A percentile compares a stretch with the other conserved stretches of the same genome.
Conservation (phyloP, 2,113 vertebrate species). For the Melanostigma gelatinosum region DNA sequence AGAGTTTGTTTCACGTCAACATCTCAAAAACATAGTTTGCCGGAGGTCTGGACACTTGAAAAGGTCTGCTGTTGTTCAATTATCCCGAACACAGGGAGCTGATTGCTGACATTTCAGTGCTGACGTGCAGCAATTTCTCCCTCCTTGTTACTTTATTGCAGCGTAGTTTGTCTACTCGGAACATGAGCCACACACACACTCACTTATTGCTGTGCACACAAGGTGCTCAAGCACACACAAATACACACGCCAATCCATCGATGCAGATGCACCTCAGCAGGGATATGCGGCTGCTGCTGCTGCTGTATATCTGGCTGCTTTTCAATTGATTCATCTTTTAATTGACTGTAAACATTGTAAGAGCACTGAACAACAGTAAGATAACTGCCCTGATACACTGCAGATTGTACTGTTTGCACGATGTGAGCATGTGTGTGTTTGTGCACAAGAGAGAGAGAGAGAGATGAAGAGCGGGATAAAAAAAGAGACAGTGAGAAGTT, state of each 20-base stretch:
- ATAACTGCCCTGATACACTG: neutral
- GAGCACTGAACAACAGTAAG: neutral
- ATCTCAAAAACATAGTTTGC: neutral
- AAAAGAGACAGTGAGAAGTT: neutral
- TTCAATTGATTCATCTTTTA: slow-evolving; percentile 35
- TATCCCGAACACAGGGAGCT: neutral
- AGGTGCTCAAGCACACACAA: neutral
- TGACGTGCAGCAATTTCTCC: slow-evolving; percentile 16
- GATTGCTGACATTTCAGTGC: slow-evolving; percentile 37
- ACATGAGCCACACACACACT: neutral
- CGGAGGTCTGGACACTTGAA: slow-evolving; percentile 11
- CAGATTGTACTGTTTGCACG: slow-evolving; percentile 5
- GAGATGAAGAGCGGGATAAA: neutral
- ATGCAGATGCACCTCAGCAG: slow-evolving; percentile 1
- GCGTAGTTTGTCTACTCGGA: neutral
- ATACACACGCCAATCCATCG: neutral
- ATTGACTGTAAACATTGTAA: slow-evolving; percentile 37
- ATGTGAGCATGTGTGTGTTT: neutral
- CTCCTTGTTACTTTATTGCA: slow-evolving; percentile 16
- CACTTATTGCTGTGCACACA: neutral
- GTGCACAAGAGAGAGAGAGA: neutral
- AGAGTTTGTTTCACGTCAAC: neutral
- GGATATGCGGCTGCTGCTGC: neutral
- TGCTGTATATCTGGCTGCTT: slow-evolving; percentile 9
- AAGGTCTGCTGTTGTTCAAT: slow-evolving; percentile 48